Base-by-base conservation (phyloP, 2,113 vertebrate genomes). In the Centropristis striata region DNA sequence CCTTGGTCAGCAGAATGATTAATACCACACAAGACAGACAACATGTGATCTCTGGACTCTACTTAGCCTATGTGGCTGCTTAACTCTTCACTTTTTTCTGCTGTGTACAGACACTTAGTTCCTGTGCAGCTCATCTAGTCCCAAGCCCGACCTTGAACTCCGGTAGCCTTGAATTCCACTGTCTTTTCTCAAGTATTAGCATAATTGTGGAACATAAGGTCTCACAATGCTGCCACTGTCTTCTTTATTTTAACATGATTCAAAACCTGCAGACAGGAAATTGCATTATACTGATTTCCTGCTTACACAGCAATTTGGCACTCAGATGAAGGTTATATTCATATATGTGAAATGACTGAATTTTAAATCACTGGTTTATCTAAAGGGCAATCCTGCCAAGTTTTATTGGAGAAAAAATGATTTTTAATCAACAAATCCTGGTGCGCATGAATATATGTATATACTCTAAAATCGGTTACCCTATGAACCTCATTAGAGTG, bases 21-120 rank as follows among this genome's bases (percentile, higher is more conserved):
- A 78, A 90, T 80, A 71, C 75, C 75, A 83, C 71, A 71, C 65
- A 71, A 75, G 73, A 80, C 83, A 82, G 81, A 75, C 88, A 83
- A 75, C 89, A 90, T 90, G 91, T 92, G 91, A 92, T 90, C 89
- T 88, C 75, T 84, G 86, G 86, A 91, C 89, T 90, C 61, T 12
- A 60, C 78, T 72, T 71, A 42, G 86, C 80, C 75, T 42, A 63
- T 86, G 82, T 73, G 90, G 86, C 88, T 89, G 90, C 90, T 91
- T 88, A 71, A 86, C 63, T 55, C 80, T 58, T 80, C 80, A 88
- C 69, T 88, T 92, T 90, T 92, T 90, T 91, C 83, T 85, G 61
- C 87, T 86, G 70, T 1, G 65, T 57, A 55, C 74, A 73, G 77
- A 90, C 60, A 68, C 47, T 44, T 5, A 69, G 59, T 93, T 91